Evolutionary conservation across 2,797 vertebrate species (phyloP).

Genomic region (Nyctalus aviator): DNA sequence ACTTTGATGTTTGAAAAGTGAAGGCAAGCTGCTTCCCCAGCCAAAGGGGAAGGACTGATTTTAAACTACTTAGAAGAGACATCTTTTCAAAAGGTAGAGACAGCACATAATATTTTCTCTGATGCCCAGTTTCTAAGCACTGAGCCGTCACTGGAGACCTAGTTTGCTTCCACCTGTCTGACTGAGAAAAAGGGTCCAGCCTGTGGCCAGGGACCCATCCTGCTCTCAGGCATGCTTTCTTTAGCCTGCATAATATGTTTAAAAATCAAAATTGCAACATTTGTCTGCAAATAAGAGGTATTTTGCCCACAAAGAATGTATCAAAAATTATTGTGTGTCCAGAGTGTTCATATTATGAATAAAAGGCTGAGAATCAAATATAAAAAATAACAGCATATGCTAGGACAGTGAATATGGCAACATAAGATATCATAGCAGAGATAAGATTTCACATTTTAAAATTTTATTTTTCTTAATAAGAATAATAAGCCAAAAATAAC

Average conservation of each 20-base stretch:
- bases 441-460: neutral
- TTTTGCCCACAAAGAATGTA: neutral
- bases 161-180: neutral
- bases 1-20: slow-evolving; percentile 37
- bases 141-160: neutral
- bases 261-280: neutral
- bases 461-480: neutral
- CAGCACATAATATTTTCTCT: neutral
- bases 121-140: neutral
- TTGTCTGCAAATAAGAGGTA: neutral
- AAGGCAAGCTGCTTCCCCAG: neutral
- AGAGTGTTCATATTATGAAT: neutral
- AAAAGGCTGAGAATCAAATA: slow-evolving; percentile 15
- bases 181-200: neutral
- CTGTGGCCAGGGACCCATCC: neutral
- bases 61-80: neutral
- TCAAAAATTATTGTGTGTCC: neutral
- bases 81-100: neutral
- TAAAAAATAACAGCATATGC: neutral
- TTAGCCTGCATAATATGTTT: neutral
- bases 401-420: neutral
- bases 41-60: neutral
- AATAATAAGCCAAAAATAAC: neutral
- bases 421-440: neutral
- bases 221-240: neutral